Base-by-base conservation (phyloP, 2,113 vertebrate genomes). In the Sisor rabdophorus region DNA sequence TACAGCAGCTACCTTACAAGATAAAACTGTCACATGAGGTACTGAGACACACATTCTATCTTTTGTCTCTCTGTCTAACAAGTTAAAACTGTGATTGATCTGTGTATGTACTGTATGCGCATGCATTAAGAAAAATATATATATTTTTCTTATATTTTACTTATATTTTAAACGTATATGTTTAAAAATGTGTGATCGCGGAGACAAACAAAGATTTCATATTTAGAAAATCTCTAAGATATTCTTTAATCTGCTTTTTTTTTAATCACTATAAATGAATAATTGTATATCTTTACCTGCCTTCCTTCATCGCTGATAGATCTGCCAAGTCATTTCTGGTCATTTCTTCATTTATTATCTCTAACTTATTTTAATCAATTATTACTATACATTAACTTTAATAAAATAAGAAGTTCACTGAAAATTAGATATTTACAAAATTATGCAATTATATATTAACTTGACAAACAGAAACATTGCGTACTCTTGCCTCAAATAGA, bases 1-100 rank as follows among this genome's bases (percentile, higher is more conserved):
- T 84, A 73, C 88, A 91, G 90, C 88, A 91, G 84, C 84, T 87
- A 81, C 91, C 89, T 78, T 91, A 91, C 89, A 91, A 90, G 90
- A 91, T 90, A 86, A 90, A 88, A 88, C 81, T 91, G 82, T 91
- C 88, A 77, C 78, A 90, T 80, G 88, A 92, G 90, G 90, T 92
- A 90, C 81, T 74, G 80, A 86, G 78, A 80, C 53, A 74, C 85
- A 85, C 79, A 53, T 55, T 30, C 63, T 52, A 44, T 72, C 56
- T 63, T 55, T 12, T 60, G 52, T 32, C 28, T 61, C 44, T 70
- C 47, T 71, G 15, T 44, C 32, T 44, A 75, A 54, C 28, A 65
- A 30, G 50, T 63, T 15, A 64, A 36, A 11, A 74, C 19, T 63
- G 26, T 64, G 12, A 50, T 65, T 13, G 22, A 67, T 24, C 15